Conservation (phyloP, 2,113 vertebrate genomes). For the Protobothrops mucrosquamatus region DNA sequence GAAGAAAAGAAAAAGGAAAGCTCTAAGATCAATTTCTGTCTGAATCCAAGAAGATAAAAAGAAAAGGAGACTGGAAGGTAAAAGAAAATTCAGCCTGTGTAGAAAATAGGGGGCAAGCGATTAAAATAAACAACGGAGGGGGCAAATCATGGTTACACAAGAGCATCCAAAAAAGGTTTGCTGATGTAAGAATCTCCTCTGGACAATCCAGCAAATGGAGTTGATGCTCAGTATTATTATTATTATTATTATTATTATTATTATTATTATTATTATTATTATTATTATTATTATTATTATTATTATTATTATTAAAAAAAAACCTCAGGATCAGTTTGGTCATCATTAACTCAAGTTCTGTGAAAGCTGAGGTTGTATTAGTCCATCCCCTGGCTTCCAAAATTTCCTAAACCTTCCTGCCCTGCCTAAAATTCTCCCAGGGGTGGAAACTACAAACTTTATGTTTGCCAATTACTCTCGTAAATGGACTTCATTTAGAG, state of each 20-base stretch:
- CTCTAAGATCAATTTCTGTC: background rate
- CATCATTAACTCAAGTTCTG: background rate
- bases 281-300: too few species aligned
- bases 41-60: background rate
- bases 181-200: background rate
- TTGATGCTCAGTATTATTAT: background rate
- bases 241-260: too few species aligned
- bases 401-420: background rate
- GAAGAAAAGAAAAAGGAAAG: background rate
- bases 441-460: background rate
- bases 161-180: background rate
- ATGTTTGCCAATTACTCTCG: background rate
- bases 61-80: background rate
- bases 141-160: background rate
- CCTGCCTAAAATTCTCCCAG: background rate
- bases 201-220: background rate
- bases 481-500: background rate
- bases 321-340: background rate
- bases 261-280: too few species aligned
- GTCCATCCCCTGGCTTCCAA: background rate
- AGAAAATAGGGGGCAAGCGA: background rate
- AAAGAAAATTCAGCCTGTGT: background rate
- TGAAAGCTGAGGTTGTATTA: background rate
- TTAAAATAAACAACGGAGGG: background rate
- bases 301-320: too few species aligned